These are phyloP conservation scores for Seladonia tumulorum DNA, from an alignment of 2,888 invertebrate genomes.

Conservation along the genomic window DNA sequence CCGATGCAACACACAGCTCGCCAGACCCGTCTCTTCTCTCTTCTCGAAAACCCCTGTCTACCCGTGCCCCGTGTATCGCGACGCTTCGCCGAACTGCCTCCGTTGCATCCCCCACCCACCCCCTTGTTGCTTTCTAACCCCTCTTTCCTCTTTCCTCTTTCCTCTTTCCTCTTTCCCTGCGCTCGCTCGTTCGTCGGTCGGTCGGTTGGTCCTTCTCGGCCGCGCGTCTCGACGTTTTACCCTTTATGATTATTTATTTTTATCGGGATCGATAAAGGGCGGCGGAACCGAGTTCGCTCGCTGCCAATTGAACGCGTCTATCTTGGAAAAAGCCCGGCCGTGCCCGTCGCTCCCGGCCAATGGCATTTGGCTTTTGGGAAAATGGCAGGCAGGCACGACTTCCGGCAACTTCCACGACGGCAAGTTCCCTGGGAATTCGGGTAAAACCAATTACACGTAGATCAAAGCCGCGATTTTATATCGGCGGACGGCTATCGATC, in stretches of 20 bases:
- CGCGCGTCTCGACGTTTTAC: background rate
- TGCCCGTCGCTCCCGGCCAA: conserved; percentile 5
- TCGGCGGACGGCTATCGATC: background rate
- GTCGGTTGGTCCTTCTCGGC: background rate
- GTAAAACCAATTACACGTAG: conserved; percentile 3
- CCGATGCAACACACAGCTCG: background rate
- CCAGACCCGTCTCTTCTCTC: conserved; percentile 8
- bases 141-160: background rate
- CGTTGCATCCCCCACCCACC: background rate
- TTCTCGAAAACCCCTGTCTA: background rate
- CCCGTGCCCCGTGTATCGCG: conserved; percentile 33
- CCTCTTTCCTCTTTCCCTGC: background rate
- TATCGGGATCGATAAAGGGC: conserved; percentile 33
- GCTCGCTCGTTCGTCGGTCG: background rate
- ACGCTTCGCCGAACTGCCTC: conserved; percentile 42
- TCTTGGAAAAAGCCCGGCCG: background rate
- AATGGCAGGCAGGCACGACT: conserved; percentile 2
- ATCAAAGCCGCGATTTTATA: background rate
- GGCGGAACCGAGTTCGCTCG: conserved; percentile 1
- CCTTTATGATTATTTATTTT: conserved; percentile 45
- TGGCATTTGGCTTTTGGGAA: background rate
- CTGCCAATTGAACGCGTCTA: background rate
- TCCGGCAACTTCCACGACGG: background rate
- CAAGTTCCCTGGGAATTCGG: background rate
- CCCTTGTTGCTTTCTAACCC: background rate